These are phyloP conservation scores for Entomobrya proxima DNA, from an alignment of 2,888 invertebrate species.

Conservation along the genomic window DNA sequence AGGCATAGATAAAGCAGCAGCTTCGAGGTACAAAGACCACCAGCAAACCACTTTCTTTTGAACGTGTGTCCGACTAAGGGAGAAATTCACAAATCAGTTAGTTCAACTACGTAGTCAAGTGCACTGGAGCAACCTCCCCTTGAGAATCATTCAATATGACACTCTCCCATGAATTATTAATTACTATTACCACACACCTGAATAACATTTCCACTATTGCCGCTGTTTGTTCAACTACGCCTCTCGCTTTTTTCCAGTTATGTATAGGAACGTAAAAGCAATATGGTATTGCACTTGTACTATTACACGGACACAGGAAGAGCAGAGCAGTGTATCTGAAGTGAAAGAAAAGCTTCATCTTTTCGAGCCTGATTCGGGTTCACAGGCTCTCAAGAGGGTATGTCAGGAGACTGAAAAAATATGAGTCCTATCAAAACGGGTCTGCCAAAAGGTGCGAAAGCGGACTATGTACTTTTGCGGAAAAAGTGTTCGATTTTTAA, in stretches of 20 bases:
- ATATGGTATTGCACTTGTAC: too few species aligned
- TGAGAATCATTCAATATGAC: slow-evolving; percentile 67
- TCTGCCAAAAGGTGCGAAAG: too few species aligned
- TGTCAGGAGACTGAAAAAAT: not conserved
- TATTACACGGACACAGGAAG: too few species aligned
- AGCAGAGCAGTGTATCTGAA: too few species aligned
- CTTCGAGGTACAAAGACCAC: not conserved
- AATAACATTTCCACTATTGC: slow-evolving; percentile 49
- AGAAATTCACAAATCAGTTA: slow-evolving; percentile 52
- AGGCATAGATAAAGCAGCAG: not conserved
- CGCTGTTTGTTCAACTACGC: slow-evolving; percentile 19
- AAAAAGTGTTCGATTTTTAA: too few species aligned
- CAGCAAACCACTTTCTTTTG: not conserved
- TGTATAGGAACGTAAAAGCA: too few species aligned
- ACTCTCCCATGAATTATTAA: slow-evolving; percentile 73
- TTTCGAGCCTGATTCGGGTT: slow-evolving; percentile 15
- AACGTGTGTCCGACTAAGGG: slow-evolving; percentile 16
- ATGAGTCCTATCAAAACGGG: too few species aligned
- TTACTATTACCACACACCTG: slow-evolving; percentile 68
- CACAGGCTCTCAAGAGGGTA: slow-evolving; percentile 25
- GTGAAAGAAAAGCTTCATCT: slow-evolving; percentile 6
- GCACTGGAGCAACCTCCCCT: slow-evolving; percentile 53
- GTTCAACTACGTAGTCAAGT: slow-evolving; percentile 48
- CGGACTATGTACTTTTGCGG: too few species aligned
- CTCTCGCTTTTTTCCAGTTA: slow-evolving; percentile 14